Evolutionary conservation across 2,888 invertebrate genomes (phyloP).

Genomic region (Plemyria rubiginata): DNA sequence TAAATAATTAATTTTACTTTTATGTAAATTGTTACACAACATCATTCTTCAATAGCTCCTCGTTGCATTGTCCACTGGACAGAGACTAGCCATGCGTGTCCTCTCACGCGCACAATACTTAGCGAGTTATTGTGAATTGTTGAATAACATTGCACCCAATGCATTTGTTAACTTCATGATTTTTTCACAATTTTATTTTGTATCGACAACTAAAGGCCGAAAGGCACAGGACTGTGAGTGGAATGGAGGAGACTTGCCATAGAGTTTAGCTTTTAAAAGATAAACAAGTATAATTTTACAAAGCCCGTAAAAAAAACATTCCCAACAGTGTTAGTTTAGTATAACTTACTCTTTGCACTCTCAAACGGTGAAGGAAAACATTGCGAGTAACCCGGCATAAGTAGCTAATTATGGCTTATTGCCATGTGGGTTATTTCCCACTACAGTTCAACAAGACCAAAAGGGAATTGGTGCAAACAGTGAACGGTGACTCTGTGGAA

Average conservation of each 20-base stretch:
- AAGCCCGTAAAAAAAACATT: too few relatives aligned
- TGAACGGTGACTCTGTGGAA: background rate
- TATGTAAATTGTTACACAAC: conserved; percentile 23
- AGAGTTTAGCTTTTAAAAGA: too few relatives aligned
- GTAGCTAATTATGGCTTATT: too few relatives aligned
- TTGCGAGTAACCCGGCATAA: too few relatives aligned
- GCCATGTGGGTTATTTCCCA: too few relatives aligned
- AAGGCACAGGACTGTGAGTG: background rate
- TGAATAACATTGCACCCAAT: conserved; percentile 6
- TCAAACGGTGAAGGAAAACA: too few relatives aligned
- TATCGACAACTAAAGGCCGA: background rate
- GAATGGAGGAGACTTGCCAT: too few relatives aligned
- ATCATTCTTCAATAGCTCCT: conserved; percentile 12
- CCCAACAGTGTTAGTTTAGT: too few relatives aligned
- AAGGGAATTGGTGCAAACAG: background rate
- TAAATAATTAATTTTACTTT: conserved; percentile 20
- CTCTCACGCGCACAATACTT: conserved; percentile 48
- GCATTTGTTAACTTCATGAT: conserved; percentile 8
- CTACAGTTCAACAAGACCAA: too few relatives aligned
- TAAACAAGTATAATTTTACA: too few relatives aligned
- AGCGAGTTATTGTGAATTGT: conserved; percentile 38
- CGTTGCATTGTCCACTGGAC: conserved; percentile 13
- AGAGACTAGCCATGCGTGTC: conserved; percentile 43
- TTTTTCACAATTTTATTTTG: conserved; percentile 6
- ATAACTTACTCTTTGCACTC: too few relatives aligned